Evolutionary conservation across 2,113 vertebrate genomes (phyloP).

Genomic region (Centropus unirufus): DNA sequence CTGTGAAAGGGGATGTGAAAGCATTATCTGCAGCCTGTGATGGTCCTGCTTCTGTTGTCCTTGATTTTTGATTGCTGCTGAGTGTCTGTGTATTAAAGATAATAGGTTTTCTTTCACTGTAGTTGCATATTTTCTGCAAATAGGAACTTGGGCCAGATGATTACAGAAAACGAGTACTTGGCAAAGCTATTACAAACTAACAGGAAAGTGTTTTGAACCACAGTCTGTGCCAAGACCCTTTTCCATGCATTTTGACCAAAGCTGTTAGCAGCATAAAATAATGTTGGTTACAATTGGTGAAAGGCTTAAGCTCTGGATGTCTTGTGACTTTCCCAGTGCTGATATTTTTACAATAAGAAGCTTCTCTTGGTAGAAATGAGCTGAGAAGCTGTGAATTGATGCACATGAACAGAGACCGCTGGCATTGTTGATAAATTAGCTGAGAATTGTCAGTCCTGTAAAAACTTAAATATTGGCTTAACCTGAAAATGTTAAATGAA

Average conservation of each 20-base stretch:
- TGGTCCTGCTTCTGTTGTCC: neutral
- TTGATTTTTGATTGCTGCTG: neutral
- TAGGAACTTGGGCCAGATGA: neutral
- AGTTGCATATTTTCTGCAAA: neutral
- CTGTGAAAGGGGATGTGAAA: neutral
- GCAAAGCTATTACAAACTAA: slow-evolving; percentile 11
- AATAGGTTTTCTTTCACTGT: neutral
- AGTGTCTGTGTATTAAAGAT: neutral
- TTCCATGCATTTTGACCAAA: neutral
- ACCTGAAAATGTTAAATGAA: slow-evolving; percentile 9
- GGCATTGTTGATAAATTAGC: neutral
- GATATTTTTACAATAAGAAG: neutral
- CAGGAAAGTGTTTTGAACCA: neutral
- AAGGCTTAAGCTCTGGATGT: neutral
- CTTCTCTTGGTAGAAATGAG: neutral
- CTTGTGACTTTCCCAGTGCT: neutral
- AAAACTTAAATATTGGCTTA: slow-evolving; percentile 17
- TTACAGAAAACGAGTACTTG: neutral
- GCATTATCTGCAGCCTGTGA: accelerated
- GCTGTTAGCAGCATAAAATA: neutral
- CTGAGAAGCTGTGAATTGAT: neutral
- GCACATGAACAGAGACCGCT: neutral
- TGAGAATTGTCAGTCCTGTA: neutral
- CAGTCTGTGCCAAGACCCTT: neutral
- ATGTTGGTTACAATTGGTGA: neutral